These are phyloP conservation scores for Chiroxiphia lanceolata DNA, from an alignment of 2,797 vertebrate genomes.

Conservation along the genomic window DNA sequence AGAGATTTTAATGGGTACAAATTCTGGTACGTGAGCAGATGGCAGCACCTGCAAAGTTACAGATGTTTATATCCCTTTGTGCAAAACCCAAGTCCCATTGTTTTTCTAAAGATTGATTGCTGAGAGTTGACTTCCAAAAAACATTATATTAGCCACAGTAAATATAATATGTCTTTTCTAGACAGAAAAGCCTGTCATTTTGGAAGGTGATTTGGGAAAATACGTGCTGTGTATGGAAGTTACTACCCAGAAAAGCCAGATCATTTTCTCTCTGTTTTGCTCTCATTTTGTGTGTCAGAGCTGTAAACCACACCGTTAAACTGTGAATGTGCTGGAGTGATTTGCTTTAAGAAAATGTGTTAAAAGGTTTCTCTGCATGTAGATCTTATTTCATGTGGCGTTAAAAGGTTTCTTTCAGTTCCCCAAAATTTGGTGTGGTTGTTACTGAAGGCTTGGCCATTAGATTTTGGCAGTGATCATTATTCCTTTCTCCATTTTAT, in stretches of 20 bases:
- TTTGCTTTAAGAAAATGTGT: background rate
- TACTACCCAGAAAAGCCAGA: background rate
- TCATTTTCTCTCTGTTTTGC: background rate
- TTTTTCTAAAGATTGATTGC: background rate
- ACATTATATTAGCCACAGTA: background rate
- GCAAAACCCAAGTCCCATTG: background rate
- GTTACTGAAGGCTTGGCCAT: background rate
- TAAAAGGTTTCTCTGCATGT: background rate
- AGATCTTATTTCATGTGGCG: background rate
- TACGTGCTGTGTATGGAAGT: background rate
- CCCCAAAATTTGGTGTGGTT: background rate
- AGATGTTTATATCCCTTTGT: background rate
- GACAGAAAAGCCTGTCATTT: background rate
- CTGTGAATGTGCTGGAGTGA: background rate
- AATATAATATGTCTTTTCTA: background rate
- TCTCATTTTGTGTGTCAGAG: background rate
- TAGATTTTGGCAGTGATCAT: background rate
- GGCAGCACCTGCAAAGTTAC: background rate
- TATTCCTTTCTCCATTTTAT: constrained; percentile 9
- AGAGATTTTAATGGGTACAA: background rate
- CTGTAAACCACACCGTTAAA: background rate
- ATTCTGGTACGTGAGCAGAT: background rate
- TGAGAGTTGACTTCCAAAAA: constrained; percentile 9
- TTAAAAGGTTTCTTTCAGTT: background rate
- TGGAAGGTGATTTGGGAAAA: background rate